These are phyloP conservation scores for Taurulus bubalis DNA, from an alignment of 2,113 vertebrate species.

Conservation along the genomic window DNA sequence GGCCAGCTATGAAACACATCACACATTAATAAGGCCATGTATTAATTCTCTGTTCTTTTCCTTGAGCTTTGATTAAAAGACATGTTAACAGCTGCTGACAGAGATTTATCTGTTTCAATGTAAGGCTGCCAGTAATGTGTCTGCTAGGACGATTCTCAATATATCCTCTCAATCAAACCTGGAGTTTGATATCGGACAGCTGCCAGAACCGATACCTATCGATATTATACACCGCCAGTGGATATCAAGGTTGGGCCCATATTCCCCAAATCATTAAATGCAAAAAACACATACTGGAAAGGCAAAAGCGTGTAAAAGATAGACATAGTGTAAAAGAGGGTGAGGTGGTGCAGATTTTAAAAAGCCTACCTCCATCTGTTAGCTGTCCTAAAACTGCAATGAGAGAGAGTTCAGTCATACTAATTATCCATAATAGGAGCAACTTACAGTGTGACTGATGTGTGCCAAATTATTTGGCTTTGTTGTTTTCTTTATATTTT, in stretches of 20 bases:
- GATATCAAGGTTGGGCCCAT: not conserved
- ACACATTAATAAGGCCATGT: constrained; percentile 22
- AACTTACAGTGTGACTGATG: constrained; percentile 3
- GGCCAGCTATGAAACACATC: constrained; percentile 18
- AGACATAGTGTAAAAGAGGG: not conserved
- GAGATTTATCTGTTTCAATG: not conserved
- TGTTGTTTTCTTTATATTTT: not conserved
- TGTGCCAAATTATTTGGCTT: not conserved
- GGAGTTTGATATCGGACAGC: constrained; percentile 14
- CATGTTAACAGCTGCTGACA: not conserved
- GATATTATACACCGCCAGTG: not conserved
- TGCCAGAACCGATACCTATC: constrained; percentile 1
- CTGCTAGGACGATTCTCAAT: constrained; percentile 6
- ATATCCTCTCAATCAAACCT: constrained; percentile 17
- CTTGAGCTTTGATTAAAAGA: constrained; percentile 17
- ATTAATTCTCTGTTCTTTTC: constrained; percentile 18
- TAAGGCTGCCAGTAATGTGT: not conserved
- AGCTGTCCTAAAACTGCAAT: not conserved
- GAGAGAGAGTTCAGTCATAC: not conserved
- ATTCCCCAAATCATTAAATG: not conserved
- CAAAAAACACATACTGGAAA: not conserved
- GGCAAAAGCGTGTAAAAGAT: not conserved
- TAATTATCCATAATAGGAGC: not conserved
- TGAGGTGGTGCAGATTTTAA: not conserved
- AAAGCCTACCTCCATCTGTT: not conserved